Base-by-base conservation (phyloP, 2,797 vertebrate species). In the Nyctibius grandis region DNA sequence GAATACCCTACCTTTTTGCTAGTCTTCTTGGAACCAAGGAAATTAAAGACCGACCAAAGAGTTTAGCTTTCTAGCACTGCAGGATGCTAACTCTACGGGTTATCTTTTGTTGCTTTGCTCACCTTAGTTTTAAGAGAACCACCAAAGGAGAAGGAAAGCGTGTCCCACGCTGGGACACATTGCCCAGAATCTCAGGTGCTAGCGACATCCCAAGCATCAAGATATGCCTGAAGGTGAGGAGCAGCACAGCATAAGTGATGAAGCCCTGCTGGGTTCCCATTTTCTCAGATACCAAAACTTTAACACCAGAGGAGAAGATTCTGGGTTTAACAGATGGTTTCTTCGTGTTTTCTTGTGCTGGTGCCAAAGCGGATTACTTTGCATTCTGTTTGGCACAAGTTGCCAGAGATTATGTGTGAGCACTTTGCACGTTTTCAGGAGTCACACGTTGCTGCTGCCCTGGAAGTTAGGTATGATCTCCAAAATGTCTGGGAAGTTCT, bases 281-380 rank as follows among this genome's bases (percentile, higher is more conserved):
- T 79, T 92, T 74, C 57, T 79, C 45, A 88, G 38, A 69, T 15
- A 44, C 29, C 1, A 1, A 60, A 67, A 50, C 18, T 64, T 85
- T 51, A 91, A 75, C 34, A 75, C 22, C 21, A 74, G 19, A 85
- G 57, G 21, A 82, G 42, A 83, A 69, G 42, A 85, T 54, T 64
- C 42, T 25, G 50, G 20, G n/a, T 75, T 89, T 88, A 78, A 88
- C 57, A 92, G 75, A 93, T 67, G 34, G 73, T 68, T 93, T 85
- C 68, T 89, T 80, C 22, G 50, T 18, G 2, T 47, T 81, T 83
- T 75, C 81, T 75, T 75, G 45, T 9, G 25, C 38, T 34, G 40
- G 12, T 7, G 31, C 73, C 77, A 93, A 47, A 77, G 33, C 5
- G 3, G 47, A 91, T 81, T 68, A 72, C 61, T 95, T 59, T 54